Conservation (phyloP, 2,888 invertebrate species). For the Cephus pulcher region DNA sequence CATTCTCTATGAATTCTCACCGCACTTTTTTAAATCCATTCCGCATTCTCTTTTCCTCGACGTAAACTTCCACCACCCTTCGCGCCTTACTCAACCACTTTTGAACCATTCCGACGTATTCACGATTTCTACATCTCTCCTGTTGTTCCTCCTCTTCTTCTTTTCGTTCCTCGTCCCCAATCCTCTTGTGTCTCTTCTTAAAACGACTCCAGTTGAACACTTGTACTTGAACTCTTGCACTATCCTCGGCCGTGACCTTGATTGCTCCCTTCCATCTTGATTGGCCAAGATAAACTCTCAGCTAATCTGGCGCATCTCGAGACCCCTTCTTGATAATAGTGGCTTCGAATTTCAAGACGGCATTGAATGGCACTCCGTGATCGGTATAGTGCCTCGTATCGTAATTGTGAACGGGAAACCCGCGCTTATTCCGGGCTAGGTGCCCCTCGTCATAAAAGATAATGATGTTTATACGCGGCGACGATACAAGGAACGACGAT, state of each 20-base stretch:
- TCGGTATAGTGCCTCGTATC: neutral
- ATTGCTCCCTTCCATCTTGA: neutral
- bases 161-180: neutral
- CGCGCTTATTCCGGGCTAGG: slow-evolving; percentile 1
- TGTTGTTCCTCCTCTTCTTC: slow-evolving; percentile 15
- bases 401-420: neutral
- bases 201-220: neutral
- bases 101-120: slow-evolving; percentile 23
- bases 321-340: neutral
- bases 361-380: neutral
- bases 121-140: neutral
- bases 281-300: neutral
- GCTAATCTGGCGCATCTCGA: slow-evolving; percentile 1
- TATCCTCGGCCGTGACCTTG: neutral
- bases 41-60: slow-evolving; percentile 13
- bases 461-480: slow-evolving; percentile 1
- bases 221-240: neutral
- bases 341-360: neutral
- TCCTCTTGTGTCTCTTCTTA: neutral
- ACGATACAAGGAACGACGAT: neutral
- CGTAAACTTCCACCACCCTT: slow-evolving; percentile 29
- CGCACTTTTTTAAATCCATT: neutral
- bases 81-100: slow-evolving; percentile 11
- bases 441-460: neutral
- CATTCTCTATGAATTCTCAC: neutral